These are phyloP conservation scores for Cristatella mucedo DNA, from an alignment of 2,888 invertebrate species.

Conservation along the genomic window DNA sequence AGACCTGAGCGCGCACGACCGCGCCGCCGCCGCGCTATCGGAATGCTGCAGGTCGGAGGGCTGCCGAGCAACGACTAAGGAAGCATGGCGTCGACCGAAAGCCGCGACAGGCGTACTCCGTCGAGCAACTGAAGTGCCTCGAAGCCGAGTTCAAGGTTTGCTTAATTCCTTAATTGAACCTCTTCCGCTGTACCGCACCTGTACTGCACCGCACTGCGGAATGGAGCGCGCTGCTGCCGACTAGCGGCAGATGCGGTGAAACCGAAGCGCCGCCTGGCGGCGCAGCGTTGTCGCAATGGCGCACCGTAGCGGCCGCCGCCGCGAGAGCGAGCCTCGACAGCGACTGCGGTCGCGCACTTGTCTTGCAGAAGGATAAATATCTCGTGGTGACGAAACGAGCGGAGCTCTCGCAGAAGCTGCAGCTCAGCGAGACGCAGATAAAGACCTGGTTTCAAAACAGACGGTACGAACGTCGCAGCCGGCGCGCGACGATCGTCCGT, in stretches of 20 bases:
- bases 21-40: no score
- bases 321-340: no score
- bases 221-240: no score
- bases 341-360: no score
- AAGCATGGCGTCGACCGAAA: constrained; percentile 79
- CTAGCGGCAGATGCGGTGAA: background rate
- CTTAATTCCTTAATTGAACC: background rate
- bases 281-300: no score
- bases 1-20: no score
- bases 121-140: constrained; percentile 72
- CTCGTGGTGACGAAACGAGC: constrained; percentile 83
- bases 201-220: no score
- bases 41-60: constrained; percentile 46
- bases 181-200: no score
- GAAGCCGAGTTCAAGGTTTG: constrained; percentile 76
- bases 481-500: no score
- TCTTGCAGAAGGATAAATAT: constrained; percentile 66
- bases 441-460: constrained; percentile 94
- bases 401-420: constrained; percentile 73
- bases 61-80: constrained; percentile 58
- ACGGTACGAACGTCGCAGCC: constrained; percentile 38
- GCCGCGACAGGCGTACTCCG: constrained; percentile 87
- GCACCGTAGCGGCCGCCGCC: no score
- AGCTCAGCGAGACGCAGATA: constrained; percentile 81
- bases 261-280: no score